Conservation (phyloP, 2,113 vertebrate species). For the Chaenocephalus aceratus region DNA sequence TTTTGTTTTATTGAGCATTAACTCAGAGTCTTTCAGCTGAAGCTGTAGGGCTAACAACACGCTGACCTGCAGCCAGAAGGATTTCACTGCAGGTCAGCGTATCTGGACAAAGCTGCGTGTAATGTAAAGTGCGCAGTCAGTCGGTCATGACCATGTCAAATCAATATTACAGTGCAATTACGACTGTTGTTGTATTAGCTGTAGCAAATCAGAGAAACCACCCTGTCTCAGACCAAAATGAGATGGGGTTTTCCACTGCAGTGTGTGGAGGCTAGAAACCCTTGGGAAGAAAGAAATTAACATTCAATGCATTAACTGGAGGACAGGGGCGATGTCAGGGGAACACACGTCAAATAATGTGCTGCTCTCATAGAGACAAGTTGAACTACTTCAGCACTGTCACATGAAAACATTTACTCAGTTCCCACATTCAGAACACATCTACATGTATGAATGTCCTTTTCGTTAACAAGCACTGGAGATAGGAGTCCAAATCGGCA, state of each 20-base stretch:
- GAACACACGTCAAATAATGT: conserved; percentile 9
- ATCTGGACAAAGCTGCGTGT: conserved; percentile 3
- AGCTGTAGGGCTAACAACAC: conserved; percentile 2
- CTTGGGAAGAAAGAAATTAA: conserved; percentile 27
- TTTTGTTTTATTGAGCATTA: conserved; percentile 18
- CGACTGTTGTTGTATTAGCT: conserved; percentile 40
- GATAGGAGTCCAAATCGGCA: not conserved
- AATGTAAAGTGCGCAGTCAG: conserved; percentile 19
- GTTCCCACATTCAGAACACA: conserved; percentile 2
- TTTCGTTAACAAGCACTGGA: not conserved
- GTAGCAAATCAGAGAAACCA: conserved; percentile 25
- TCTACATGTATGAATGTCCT: not conserved
- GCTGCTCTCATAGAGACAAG: not conserved
- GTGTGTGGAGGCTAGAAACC: not conserved
- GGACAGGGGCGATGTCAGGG: conserved; percentile 14
- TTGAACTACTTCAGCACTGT: conserved; percentile 15
- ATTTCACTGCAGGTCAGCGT: conserved; percentile 22
- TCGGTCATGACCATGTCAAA: conserved; percentile 57
- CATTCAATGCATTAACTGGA: conserved; percentile 28
- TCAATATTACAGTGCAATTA: conserved; percentile 70
- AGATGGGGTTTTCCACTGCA: conserved; percentile 27
- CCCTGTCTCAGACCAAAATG: conserved; percentile 21
- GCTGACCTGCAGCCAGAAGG: conserved; percentile 35
- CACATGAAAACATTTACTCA: not conserved
- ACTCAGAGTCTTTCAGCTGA: conserved; percentile 16